A percentile compares a stretch with the other conserved stretches of the same genome.
phyloP scores from a whole-genome alignment of 2,888 invertebrate species.

The Tenthredo distinguenda region DNA sequence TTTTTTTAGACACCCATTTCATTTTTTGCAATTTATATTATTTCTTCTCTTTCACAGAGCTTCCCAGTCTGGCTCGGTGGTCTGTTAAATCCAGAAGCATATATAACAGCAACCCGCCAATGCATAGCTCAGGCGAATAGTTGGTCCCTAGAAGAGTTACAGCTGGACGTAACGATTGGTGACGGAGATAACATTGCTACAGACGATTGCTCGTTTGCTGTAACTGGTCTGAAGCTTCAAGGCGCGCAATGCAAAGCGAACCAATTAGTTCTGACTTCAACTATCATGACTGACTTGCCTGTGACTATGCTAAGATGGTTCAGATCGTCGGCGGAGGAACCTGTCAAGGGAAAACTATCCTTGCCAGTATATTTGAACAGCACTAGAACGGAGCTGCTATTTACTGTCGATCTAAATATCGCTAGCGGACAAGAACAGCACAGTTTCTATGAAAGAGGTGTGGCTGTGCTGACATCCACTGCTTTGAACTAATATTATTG shows the following conservation, averaged over 20 bases:
- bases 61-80: constrained; percentile 99
- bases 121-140: constrained; percentile 98
- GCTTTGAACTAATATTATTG: constrained; percentile 85
- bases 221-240: constrained; percentile 94
- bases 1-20: neutral
- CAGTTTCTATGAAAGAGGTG: constrained; percentile 99
- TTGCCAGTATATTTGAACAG: constrained; percentile 99
- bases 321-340: constrained; percentile 81
- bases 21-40: neutral
- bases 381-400: constrained; percentile 95
- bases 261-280: constrained; percentile 93
- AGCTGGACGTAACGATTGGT: constrained; percentile 88
- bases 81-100: constrained; percentile 98
- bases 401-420: constrained; percentile 96
- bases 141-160: constrained; percentile 97
- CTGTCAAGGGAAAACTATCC: constrained; percentile 85
- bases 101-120: constrained; percentile 99
- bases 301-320: constrained; percentile 95
- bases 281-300: constrained; percentile 96
- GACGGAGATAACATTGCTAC: constrained; percentile 81
- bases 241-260: constrained; percentile 97
- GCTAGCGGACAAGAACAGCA: constrained; percentile 95
- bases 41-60: constrained; percentile 81
- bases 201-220: constrained; percentile 84
- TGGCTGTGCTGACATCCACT: constrained; percentile 96